phyloP scores from a whole-genome alignment of 2,797 vertebrate genomes.

The Todus mexicanus region DNA sequence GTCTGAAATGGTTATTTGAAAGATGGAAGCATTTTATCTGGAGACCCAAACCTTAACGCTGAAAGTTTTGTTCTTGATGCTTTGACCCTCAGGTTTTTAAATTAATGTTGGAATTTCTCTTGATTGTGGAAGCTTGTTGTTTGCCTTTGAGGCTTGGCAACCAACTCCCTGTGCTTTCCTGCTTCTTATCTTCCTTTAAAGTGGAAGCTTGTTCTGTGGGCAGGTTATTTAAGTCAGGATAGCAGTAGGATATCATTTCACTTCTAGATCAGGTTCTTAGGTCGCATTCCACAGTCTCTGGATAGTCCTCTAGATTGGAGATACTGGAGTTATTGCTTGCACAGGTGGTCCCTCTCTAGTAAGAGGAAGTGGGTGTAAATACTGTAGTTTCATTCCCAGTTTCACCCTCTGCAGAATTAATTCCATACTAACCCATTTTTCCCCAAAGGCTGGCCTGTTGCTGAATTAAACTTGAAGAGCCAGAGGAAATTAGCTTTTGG shows the following conservation, averaged over 20 bases:
- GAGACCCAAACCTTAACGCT: neutral
- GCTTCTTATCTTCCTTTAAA: neutral
- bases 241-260: neutral
- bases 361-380: neutral
- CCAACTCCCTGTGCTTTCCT: neutral
- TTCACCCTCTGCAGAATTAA: neutral
- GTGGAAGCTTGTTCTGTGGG: neutral
- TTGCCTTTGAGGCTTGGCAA: neutral
- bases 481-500: neutral
- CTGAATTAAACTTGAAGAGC: neutral
- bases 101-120: neutral
- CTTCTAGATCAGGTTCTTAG: neutral
- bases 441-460: rapidly evolving
- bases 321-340: neutral
- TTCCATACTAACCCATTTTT: neutral
- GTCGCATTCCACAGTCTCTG: neutral
- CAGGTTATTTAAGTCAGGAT: neutral
- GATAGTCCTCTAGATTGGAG: neutral
- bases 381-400: neutral
- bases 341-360: neutral
- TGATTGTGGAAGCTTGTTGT: neutral
- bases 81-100: neutral
- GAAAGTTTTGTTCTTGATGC: neutral
- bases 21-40: neutral
- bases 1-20: neutral